phyloP scores from a whole-genome alignment of 2,888 invertebrate genomes.

The Leptothorax acervorum region DNA sequence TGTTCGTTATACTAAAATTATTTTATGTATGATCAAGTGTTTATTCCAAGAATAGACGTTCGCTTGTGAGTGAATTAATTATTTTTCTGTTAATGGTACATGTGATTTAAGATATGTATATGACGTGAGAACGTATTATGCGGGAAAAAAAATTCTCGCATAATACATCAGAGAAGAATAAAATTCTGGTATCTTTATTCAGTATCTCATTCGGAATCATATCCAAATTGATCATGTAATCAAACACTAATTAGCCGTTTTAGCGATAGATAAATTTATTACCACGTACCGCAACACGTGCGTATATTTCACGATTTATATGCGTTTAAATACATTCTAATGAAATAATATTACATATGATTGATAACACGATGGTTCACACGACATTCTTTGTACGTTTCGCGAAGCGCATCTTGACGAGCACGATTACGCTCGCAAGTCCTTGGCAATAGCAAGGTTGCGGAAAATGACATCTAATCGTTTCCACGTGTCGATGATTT shows the following conservation, averaged over 20 bases:
- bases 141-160: neutral
- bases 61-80: neutral
- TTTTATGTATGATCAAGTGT: neutral
- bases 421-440: conserved; percentile 28
- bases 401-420: conserved; percentile 7
- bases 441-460: conserved; percentile 17
- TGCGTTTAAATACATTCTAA: neutral
- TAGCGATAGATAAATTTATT: conserved; percentile 9
- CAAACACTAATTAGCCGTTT: neutral
- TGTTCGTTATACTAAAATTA: neutral
- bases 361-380: conserved; percentile 8
- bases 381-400: neutral
- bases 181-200: neutral
- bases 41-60: neutral
- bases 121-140: neutral
- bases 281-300: neutral
- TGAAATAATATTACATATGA: conserved; percentile 15
- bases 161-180: neutral
- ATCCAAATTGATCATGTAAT: conserved; percentile 17
- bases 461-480: conserved; percentile 44
- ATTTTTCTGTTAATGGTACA: neutral
- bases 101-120: neutral
- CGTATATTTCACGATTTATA: neutral
- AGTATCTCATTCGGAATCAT: neutral
- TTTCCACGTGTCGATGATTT: conserved; percentile 52